Evolutionary conservation across 1,140 invertebrate genomes (phyloP), one percentile per base, ranked within the genome.

Genomic region (Mya arenaria): DNA sequence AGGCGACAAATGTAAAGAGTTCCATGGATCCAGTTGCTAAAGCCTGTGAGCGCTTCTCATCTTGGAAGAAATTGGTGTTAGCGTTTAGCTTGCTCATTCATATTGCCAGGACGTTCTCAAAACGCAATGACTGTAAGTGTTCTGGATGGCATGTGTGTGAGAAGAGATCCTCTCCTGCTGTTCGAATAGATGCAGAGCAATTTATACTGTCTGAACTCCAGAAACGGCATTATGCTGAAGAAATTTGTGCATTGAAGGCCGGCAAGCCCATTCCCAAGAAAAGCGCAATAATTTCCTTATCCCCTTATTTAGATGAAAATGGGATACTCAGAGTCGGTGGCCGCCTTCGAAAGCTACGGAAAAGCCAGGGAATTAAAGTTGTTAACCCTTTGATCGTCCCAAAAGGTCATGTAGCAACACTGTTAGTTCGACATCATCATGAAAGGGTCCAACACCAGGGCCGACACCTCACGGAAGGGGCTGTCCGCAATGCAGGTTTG

Each of bases 341-440:
- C 17, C 25, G 60, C 25, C 32, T 62, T 23, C 48, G 48, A 52
- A 52, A 52, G 19, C 48, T 52, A n/a, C n/a, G n/a, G 1, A 52
- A 52, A 23, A 23, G 25, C 25, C 17, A n/a, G 19, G 1, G 48
- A 52, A 52, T 52, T 52, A 23, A 17, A 23, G 19, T 23, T 52
- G 48, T 52, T 17, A 84, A 87, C 68, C 87, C 86, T 1, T 63
- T 86, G 1, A 83, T 88, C 28, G 41, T 88, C 19, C 86, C 84
- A 4, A 68, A 65, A 36, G 28, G 52, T 41, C 86, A 87, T 56
- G 28, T 87, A 0, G 63, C 80, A 15, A 63, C 23, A 30, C 58
- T 86, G 19, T 30, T 87, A 15, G 58, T 83, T 5, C 48, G 63
- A 19, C 83, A 87, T 39, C 72, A 28, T 60, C 86, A 88, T 63